phyloP scores from a whole-genome alignment of 92 coral and sea anemone species.

The Muricea muricata region DNA sequence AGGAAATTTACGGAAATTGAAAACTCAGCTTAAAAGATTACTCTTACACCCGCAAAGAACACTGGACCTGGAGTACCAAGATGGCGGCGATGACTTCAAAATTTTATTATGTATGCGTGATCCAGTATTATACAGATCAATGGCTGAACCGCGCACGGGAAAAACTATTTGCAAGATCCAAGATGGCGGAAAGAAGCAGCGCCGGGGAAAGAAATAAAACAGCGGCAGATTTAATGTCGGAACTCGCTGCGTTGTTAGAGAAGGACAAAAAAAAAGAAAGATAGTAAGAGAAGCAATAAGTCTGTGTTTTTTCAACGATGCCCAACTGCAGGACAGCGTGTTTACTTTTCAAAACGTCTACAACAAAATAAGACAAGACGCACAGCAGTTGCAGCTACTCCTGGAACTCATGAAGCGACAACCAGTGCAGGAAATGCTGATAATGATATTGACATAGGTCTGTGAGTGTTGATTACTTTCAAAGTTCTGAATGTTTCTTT shows the following conservation, averaged over 20 bases:
- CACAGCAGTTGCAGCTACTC: not conserved
- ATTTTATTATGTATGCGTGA: no score
- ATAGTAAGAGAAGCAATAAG: not conserved
- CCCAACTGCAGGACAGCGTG: not conserved
- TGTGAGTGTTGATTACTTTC: no score
- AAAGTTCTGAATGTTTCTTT: no score
- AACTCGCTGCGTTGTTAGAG: not conserved
- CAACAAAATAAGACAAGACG: not conserved
- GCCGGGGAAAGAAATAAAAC: not conserved
- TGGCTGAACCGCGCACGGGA: no score
- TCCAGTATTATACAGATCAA: no score
- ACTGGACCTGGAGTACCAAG: no score
- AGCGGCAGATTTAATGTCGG: constrained; percentile 18
- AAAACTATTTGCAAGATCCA: no score
- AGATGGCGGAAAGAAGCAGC: not conserved
- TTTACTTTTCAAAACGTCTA: not conserved
- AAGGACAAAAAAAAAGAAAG: not conserved
- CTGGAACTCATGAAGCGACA: not conserved
- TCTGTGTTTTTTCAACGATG: not conserved
- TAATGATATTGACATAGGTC: not conserved
- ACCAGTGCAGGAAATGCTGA: constrained; percentile 1
- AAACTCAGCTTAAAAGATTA: no score
- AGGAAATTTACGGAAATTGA: no score
- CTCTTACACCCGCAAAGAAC: no score
- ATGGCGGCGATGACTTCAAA: no score